Conservation (phyloP, 2,888 invertebrate species). For the Anodontia alba region DNA sequence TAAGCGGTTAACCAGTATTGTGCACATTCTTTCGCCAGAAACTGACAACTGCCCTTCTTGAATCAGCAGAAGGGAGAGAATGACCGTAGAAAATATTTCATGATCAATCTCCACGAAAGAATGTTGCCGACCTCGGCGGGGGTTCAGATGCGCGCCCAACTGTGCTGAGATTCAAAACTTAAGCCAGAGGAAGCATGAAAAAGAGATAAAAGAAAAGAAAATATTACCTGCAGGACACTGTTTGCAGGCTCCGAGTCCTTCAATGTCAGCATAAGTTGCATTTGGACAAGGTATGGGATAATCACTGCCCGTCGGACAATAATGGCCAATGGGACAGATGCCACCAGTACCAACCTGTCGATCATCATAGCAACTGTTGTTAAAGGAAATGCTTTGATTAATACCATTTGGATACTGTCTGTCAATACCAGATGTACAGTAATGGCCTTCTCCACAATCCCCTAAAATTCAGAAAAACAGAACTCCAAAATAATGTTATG, state of each 20-base stretch:
- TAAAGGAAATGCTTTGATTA: conserved; percentile 65
- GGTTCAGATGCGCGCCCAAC: too few species aligned
- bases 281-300: conserved; percentile 79
- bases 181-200: too few species aligned
- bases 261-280: conserved; percentile 80
- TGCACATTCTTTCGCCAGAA: too few species aligned
- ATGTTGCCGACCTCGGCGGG: too few species aligned
- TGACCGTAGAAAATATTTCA: too few species aligned
- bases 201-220: too few species aligned
- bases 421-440: conserved; percentile 81
- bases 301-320: conserved; percentile 76
- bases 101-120: too few species aligned
- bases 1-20: too few species aligned
- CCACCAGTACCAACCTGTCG: conserved; percentile 73
- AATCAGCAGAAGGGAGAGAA: too few species aligned
- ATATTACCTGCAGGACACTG: conserved; percentile 80
- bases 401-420: conserved; percentile 74
- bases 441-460: conserved; percentile 80
- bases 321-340: conserved; percentile 79
- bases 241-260: conserved; percentile 74
- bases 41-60: too few species aligned
- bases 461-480: conserved; percentile 67
- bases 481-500: too few species aligned
- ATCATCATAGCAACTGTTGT: conserved; percentile 17
- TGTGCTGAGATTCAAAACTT: too few species aligned